Evolutionary conservation across 2,797 vertebrate genomes (phyloP).

Genomic region (Synanceia verrucosa): DNA sequence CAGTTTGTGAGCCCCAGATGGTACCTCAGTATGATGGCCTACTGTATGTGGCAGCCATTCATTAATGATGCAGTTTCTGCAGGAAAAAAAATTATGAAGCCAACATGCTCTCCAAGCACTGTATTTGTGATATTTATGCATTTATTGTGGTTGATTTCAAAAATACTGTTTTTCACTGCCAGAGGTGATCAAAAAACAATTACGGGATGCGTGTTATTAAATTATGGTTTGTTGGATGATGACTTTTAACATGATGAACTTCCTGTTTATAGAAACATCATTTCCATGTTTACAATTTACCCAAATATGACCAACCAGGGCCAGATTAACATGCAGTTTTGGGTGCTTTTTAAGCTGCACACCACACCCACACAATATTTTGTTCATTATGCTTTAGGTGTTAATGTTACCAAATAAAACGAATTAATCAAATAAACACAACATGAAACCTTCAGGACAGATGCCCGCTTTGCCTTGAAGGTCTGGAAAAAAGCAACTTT

Average conservation of each 20-base stretch:
- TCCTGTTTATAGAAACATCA: not conserved
- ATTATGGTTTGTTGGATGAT: not conserved
- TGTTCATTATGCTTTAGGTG: not conserved
- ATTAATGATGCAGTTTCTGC: conserved; percentile 38
- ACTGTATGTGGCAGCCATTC: conserved; percentile 17
- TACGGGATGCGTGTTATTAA: not conserved
- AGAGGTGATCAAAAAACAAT: not conserved
- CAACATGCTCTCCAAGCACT: not conserved
- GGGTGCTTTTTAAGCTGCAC: not conserved
- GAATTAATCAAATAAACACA: not conserved
- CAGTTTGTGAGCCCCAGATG: conserved; percentile 51
- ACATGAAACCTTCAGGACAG: not conserved
- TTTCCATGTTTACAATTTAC: not conserved
- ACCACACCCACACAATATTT: not conserved
- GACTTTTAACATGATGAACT: not conserved
- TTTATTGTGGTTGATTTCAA: not conserved
- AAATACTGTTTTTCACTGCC: not conserved
- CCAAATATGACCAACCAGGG: not conserved
- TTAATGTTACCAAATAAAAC: conserved; percentile 2
- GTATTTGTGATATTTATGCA: not conserved
- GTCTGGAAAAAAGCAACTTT: not conserved
- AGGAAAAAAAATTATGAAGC: not conserved
- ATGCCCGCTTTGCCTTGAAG: not conserved
- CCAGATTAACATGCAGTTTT: not conserved
- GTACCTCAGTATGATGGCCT: conserved; percentile 17